Evolutionary conservation across 2,797 vertebrate species (phyloP).

Genomic region (Sphenodon punctatus): DNA sequence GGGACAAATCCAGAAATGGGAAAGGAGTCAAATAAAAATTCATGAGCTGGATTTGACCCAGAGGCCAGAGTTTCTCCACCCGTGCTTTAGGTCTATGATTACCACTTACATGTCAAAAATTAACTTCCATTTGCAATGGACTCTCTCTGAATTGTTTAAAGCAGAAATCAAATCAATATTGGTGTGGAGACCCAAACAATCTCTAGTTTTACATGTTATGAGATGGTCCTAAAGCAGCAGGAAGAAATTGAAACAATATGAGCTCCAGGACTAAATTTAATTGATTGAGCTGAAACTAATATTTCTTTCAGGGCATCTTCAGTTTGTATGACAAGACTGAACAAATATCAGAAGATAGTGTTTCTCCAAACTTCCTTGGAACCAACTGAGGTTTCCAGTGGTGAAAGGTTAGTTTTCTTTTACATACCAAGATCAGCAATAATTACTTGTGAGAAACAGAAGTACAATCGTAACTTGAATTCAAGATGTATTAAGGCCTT

Average conservation of each 20-base stretch:
- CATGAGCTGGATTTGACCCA: too few species aligned
- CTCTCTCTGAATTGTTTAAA: not conserved
- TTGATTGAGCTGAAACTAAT: not conserved
- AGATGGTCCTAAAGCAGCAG: not conserved
- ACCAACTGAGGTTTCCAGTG: too few species aligned
- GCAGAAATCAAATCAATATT: not conserved
- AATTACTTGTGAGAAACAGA: too few species aligned
- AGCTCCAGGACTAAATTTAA: not conserved
- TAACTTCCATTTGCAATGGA: not conserved
- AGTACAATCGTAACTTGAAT: too few species aligned
- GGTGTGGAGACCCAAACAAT: not conserved
- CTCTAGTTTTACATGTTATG: not conserved
- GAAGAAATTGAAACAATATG: not conserved
- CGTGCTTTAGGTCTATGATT: not conserved
- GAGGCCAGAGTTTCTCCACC: too few species aligned
- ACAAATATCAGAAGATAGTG: not conserved
- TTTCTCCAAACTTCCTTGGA: not conserved
- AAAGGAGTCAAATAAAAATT: too few species aligned
- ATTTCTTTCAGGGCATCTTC: not conserved
- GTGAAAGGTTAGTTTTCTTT: too few species aligned
- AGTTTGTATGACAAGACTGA: fast-evolving
- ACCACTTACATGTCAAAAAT: not conserved
- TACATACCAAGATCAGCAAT: too few species aligned
- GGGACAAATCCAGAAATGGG: too few species aligned
- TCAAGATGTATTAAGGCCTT: too few species aligned